Evolutionary conservation across 2,888 invertebrate genomes (phyloP).

Genomic region (Tenthredo scrophulariae): DNA sequence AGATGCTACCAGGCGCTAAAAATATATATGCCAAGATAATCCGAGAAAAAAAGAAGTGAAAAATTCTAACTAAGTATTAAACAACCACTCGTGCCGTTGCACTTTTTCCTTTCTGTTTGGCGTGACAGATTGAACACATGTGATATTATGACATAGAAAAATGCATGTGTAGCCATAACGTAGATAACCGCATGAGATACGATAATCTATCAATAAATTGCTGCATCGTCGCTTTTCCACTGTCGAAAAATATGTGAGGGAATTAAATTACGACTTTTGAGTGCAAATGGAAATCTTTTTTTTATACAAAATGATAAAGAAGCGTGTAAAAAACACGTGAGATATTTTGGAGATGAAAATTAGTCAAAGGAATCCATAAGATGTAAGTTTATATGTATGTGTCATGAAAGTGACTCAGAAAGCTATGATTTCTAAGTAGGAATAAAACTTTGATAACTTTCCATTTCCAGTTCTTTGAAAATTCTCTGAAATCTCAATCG

Average conservation of each 20-base stretch:
- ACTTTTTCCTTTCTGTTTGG: conserved; percentile 15
- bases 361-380: background rate
- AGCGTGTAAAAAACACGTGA: background rate
- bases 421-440: background rate
- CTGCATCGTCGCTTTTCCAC: background rate
- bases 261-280: background rate
- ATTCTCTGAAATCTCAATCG: background rate
- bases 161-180: background rate
- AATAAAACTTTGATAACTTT: background rate
- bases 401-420: background rate
- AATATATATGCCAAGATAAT: conserved; percentile 9
- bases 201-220: conserved; percentile 20
- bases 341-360: background rate
- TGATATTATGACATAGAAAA: conserved; percentile 13
- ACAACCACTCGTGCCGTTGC: background rate
- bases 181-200: conserved; percentile 2
- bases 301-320: too few relatives aligned
- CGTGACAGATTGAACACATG: background rate
- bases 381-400: background rate
- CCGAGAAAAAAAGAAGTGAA: background rate
- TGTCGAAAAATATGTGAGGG: background rate
- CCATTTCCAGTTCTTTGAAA: background rate
- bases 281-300: background rate
- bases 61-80: background rate
- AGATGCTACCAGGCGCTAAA: conserved; percentile 6